A percentile compares a stretch with the other conserved stretches of the same genome.
These are phyloP conservation scores for Magallana ariakensis DNA, from an alignment of 1,140 invertebrate genomes.

Conservation along the genomic window DNA sequence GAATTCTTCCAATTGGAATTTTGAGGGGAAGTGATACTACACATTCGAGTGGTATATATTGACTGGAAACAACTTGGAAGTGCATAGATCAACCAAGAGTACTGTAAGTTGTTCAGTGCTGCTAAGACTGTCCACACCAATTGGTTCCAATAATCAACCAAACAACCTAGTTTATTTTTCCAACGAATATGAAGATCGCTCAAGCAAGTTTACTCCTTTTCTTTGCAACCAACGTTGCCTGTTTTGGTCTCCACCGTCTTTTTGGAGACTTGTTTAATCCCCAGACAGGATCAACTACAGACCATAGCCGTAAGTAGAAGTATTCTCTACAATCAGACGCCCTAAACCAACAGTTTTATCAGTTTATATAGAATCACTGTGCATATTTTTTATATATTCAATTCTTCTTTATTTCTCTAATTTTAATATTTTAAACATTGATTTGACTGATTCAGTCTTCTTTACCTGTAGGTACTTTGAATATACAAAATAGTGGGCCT, in stretches of 20 bases:
- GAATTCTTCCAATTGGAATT: constrained; percentile 3
- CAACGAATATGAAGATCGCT: not conserved
- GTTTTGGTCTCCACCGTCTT: not conserved
- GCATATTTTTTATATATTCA: too few species aligned
- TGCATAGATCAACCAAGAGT: not conserved
- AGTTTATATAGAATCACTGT: too few species aligned
- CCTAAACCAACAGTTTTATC: too few species aligned
- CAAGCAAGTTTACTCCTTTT: not conserved
- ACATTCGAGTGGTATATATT: not conserved
- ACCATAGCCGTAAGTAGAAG: not conserved
- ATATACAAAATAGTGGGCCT: not conserved
- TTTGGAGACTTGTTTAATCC: not conserved
- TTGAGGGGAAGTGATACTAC: not conserved
- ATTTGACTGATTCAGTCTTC: not conserved
- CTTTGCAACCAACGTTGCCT: not conserved
- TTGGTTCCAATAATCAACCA: not conserved
- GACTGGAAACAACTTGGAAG: not conserved
- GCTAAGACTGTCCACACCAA: not conserved
- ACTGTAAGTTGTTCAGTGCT: not conserved
- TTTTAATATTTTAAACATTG: too few species aligned
- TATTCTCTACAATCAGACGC: not conserved
- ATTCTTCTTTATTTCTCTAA: too few species aligned
- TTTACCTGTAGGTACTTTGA: not conserved
- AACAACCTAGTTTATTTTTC: not conserved
- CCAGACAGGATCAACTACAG: not conserved